These are phyloP conservation scores for Neotoxoptera formosana DNA, from an alignment of 1,140 invertebrate genomes.

Conservation along the genomic window DNA sequence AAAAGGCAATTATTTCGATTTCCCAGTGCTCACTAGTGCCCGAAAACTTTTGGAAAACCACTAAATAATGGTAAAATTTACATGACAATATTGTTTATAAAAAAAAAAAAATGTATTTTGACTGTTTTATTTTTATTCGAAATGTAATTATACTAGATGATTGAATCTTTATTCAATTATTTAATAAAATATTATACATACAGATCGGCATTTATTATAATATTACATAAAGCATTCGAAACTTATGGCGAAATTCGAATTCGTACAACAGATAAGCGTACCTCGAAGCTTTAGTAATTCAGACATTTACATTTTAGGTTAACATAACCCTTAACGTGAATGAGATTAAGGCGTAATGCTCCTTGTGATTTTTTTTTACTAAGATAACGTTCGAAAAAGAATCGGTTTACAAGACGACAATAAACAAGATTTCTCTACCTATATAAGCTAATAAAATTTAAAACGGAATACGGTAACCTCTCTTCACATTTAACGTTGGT, in stretches of 20 bases:
- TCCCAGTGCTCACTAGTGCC: not conserved
- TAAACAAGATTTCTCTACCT: not conserved
- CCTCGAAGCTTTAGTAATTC: not conserved
- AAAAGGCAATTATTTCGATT: not conserved
- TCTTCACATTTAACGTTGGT: not conserved
- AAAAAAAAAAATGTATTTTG: not conserved
- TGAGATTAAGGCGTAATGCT: not conserved
- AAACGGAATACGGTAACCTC: not conserved
- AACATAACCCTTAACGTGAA: slow-evolving; percentile 16
- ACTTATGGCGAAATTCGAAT: not conserved
- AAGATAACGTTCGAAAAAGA: not conserved
- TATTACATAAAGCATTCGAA: not conserved
- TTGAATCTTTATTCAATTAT: not conserved
- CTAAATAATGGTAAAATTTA: not conserved
- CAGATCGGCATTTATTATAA: not conserved
- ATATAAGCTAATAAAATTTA: not conserved
- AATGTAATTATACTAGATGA: not conserved
- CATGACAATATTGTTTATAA: not conserved
- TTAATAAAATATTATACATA: not conserved
- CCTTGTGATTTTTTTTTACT: not conserved
- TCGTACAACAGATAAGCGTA: not conserved
- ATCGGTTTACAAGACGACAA: not conserved
- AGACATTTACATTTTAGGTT: not conserved
- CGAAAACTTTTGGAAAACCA: not conserved
- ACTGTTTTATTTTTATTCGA: not conserved